These are phyloP conservation scores for Xanthia togata DNA, from an alignment of 2,888 invertebrate species.

Conservation along the genomic window DNA sequence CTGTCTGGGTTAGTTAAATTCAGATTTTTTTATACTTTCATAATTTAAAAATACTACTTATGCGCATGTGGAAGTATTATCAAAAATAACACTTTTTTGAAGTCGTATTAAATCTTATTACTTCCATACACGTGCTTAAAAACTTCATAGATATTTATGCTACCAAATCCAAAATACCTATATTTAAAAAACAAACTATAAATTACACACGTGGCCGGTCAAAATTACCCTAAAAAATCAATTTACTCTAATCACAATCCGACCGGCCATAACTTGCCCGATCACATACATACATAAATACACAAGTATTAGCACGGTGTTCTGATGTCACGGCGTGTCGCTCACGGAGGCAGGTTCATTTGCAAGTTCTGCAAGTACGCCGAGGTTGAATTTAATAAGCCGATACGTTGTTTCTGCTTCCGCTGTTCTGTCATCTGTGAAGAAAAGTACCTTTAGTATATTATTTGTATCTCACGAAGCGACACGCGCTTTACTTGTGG, in stretches of 20 bases:
- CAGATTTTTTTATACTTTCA: not conserved
- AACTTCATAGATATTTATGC: not conserved
- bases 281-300: slow-evolving; percentile 57
- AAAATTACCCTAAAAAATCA: slow-evolving; percentile 25
- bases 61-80: not conserved
- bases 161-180: slow-evolving; percentile 13
- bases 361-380: slow-evolving; percentile 92
- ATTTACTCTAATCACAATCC: slow-evolving; percentile 45
- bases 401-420: slow-evolving; percentile 98
- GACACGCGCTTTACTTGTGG: too few relatives aligned
- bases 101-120: not conserved
- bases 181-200: not conserved
- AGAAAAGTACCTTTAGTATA: not conserved
- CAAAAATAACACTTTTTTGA: not conserved
- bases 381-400: slow-evolving; percentile 95
- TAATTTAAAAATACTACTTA: not conserved
- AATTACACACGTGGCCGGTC: slow-evolving; percentile 26
- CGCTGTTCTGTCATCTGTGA: slow-evolving; percentile 97
- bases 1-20: not conserved
- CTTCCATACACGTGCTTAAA: slow-evolving; percentile 1
- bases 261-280: slow-evolving; percentile 17
- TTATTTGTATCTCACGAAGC: too few relatives aligned
- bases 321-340: slow-evolving; percentile 63
- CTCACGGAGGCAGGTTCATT: slow-evolving; percentile 86
- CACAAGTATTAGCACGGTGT: slow-evolving; percentile 25